Conservation (phyloP, 2,113 vertebrate species). For the Lasiurus borealis region DNA sequence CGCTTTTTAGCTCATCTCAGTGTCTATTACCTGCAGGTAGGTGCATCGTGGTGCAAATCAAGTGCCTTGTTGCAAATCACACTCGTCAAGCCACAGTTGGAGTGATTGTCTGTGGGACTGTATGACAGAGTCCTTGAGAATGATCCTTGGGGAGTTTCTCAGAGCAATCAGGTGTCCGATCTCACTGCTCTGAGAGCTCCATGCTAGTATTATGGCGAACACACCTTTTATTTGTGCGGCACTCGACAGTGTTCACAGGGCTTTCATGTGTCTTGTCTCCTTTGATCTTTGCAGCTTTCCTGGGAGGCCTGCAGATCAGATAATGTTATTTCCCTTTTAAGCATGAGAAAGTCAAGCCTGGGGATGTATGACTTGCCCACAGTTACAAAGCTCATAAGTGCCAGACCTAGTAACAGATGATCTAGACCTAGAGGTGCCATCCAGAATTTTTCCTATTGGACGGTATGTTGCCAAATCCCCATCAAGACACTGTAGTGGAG, state of each 20-base stretch:
- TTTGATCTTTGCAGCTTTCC: slow-evolving; percentile 39
- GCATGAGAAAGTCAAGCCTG: not conserved
- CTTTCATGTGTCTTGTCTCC: not conserved
- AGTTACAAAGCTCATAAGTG: not conserved
- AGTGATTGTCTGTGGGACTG: not conserved
- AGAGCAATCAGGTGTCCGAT: not conserved
- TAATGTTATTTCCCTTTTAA: not conserved
- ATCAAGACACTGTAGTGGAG: not conserved
- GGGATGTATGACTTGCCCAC: not conserved
- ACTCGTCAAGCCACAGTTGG: not conserved
- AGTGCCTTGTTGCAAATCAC: not conserved
- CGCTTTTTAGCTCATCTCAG: not conserved
- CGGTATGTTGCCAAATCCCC: not conserved
- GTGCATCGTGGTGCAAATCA: not conserved
- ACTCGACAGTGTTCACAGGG: not conserved
- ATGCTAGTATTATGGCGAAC: not conserved
- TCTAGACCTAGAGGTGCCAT: not conserved
- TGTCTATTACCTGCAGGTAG: not conserved
- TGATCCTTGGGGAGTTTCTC: not conserved
- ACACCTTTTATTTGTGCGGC: not conserved
- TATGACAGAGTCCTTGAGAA: not conserved
- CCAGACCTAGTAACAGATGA: not conserved
- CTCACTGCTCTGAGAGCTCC: not conserved
- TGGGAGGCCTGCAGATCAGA: not conserved
- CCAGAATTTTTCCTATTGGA: not conserved